Base-by-base conservation (phyloP, 92 coral and sea anemone species). In the Palythoa grandis region DNA sequence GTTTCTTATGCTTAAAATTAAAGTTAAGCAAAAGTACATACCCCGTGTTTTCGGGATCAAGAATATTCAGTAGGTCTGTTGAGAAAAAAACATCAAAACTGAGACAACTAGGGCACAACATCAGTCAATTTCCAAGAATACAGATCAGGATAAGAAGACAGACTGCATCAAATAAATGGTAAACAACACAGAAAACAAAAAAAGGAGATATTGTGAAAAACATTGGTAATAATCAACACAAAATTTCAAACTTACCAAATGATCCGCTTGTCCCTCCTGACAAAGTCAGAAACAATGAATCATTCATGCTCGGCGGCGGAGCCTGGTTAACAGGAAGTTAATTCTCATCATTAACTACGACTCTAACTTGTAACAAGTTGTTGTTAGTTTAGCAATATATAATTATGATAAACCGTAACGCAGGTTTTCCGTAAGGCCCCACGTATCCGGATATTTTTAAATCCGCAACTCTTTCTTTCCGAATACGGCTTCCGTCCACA, bases 21-120 rank as follows among this genome's bases (percentile, higher is more conserved):
- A 0, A 29, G 35, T 29, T 29, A 29, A 29, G 35, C 35, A 29
- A 76, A n/a, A 25, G 1, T 37, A 88, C 98, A 76, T 80, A 96
- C 98, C 98, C 98, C 19, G 96, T 95, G 66, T 90, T 94, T 60
- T 94, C 98, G 22, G 98, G 98, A 72, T 96, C 98, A 70, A 96
- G 86, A 14, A 91, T 77, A 25, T 88, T 82, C 25, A 96, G 60
- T 10, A 96, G 83, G 90, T 96, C 98, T 96, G 86, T 48, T 50
- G 57, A 71, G 5, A 17, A 35, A 56, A 73, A 66, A 9, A 69
- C 11, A 25, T 22, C 24, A 65, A 65, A 22, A 11, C 37, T 25
- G 16, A 2, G 24, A 25, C 23, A 29, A 24, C 3, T 3, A 7
- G 11, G 4, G 72, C 16, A 23, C 23, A 22, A 22, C 39, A 0